Conservation (phyloP, 2,113 vertebrate species). For the Brienomyrus longianalis region DNA sequence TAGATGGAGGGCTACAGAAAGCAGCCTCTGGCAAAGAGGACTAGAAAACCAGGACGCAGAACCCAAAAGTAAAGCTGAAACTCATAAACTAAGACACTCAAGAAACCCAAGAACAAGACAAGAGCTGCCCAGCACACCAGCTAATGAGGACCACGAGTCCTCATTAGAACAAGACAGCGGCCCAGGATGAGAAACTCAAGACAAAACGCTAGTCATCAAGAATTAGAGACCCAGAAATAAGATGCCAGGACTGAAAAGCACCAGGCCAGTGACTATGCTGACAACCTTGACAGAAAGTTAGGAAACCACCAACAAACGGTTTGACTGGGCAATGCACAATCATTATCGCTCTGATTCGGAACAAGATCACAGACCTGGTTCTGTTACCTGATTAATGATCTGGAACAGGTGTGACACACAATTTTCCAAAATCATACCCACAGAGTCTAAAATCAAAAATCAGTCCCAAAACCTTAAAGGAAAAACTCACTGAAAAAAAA, state of each 20-base stretch:
- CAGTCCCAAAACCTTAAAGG: not conserved
- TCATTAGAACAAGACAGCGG: not conserved
- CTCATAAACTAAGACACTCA: not conserved
- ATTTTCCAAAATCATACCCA: not conserved
- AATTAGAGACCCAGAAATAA: too few relatives aligned
- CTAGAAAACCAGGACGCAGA: not conserved
- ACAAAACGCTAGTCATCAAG: not conserved
- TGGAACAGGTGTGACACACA: not conserved
- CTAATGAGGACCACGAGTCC: not conserved
- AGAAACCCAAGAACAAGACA: not conserved
- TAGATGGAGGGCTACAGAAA: not conserved
- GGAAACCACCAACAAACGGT: not conserved
- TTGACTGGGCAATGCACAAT: not conserved
- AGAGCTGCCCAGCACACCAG: not conserved
- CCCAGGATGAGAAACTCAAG: not conserved
- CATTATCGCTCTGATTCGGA: not conserved
- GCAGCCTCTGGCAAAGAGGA: not conserved
- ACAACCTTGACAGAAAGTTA: not conserved
- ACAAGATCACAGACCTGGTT: not conserved
- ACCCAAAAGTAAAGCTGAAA: not conserved
- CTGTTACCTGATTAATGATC: not conserved
- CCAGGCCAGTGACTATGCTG: not conserved
- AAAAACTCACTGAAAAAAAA: not conserved
- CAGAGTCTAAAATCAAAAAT: not conserved
- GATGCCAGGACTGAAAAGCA: not conserved